Evolutionary conservation across 2,888 invertebrate species (phyloP).

Genomic region (Eumerus sabulonum): DNA sequence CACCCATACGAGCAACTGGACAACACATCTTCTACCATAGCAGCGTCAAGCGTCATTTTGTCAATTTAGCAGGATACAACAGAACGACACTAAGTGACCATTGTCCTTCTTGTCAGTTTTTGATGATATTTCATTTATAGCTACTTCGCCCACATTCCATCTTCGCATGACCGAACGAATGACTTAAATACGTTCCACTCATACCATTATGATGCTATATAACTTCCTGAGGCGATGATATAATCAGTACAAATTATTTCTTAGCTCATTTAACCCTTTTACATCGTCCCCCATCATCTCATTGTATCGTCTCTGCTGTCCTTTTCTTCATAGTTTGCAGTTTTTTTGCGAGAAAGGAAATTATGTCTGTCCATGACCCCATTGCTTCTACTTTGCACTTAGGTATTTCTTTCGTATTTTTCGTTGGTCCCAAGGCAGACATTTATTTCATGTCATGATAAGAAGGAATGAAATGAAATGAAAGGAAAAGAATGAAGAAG

Average conservation of each 20-base stretch:
- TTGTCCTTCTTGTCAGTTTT: slow-evolving; percentile 58
- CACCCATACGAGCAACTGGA: too few relatives aligned
- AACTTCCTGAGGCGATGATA: slow-evolving; percentile 44
- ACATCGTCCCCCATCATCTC: slow-evolving; percentile 52
- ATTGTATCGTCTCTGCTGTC: background rate
- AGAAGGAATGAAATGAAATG: slow-evolving; percentile 43
- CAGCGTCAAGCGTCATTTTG: too few relatives aligned
- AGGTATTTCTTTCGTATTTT: slow-evolving; percentile 26
- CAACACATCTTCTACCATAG: too few relatives aligned
- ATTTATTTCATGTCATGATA: slow-evolving; percentile 59
- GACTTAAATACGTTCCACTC: slow-evolving; percentile 58
- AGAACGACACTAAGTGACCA: slow-evolving; percentile 40
- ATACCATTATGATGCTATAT: too few relatives aligned
- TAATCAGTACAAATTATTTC: slow-evolving; percentile 69
- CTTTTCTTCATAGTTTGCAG: slow-evolving; percentile 17
- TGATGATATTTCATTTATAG: slow-evolving; percentile 56
- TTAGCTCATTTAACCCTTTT: slow-evolving; percentile 69
- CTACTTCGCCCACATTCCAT: background rate
- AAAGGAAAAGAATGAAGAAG: slow-evolving; percentile 1
- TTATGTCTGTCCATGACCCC: slow-evolving; percentile 55
- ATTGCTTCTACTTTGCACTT: slow-evolving; percentile 40
- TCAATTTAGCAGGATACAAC: slow-evolving; percentile 28
- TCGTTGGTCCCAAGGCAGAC: slow-evolving; percentile 45
- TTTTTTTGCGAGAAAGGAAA: slow-evolving; percentile 34
- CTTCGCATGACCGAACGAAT: slow-evolving; percentile 35